Evolutionary conservation across 2,888 invertebrate species (phyloP).

Genomic region (Listrodromus nycthemerus): DNA sequence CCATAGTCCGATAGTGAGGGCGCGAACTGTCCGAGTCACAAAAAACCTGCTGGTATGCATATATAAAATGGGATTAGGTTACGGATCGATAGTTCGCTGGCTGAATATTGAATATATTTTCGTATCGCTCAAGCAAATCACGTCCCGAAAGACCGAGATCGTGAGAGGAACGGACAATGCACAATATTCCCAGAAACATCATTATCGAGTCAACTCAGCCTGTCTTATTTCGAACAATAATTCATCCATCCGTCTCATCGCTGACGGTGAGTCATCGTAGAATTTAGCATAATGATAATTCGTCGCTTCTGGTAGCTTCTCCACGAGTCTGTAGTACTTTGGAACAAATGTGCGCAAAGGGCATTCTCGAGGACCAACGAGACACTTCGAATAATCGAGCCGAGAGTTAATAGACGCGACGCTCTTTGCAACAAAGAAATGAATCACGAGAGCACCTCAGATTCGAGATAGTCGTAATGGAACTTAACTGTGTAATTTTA

Average conservation of each 20-base stretch:
- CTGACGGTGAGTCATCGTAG: conserved; percentile 16
- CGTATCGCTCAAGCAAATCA: conserved; percentile 36
- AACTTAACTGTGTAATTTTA: not conserved
- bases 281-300: conserved; percentile 46
- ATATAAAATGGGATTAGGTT: not conserved
- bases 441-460: not conserved
- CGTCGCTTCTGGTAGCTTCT: not conserved
- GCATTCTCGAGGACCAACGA: not conserved
- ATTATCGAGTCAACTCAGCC: conserved; percentile 29
- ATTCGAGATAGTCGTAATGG: conserved; percentile 8
- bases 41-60: not conserved
- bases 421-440: not conserved
- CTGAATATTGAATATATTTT: conserved; percentile 6
- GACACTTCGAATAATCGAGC: conserved; percentile 6
- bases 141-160: conserved; percentile 53
- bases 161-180: conserved; percentile 52
- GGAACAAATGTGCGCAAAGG: not conserved
- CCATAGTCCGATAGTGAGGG: too few species aligned
- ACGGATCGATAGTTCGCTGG: not conserved
- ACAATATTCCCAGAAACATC: not conserved
- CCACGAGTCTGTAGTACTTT: not conserved
- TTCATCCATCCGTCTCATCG: not conserved
- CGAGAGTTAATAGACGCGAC: not conserved
- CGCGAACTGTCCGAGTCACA: too few species aligned
- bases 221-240: conserved; percentile 28